These are phyloP conservation scores for Nasonia vitripennis DNA, from an alignment of 1,140 invertebrate genomes.

Conservation along the genomic window DNA sequence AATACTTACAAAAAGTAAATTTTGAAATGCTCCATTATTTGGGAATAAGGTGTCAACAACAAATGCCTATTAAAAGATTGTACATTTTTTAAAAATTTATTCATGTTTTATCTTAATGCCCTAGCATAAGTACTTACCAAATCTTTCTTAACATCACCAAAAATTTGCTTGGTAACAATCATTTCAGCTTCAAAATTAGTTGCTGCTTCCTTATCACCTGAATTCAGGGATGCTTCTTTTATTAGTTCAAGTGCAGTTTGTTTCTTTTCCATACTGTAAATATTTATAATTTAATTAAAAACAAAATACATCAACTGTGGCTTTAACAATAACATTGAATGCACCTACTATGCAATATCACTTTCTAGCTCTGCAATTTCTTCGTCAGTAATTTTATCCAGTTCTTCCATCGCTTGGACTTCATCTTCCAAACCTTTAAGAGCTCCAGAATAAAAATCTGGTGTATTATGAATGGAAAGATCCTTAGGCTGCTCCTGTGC, in stretches of 20 bases:
- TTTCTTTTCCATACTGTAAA: conserved; percentile 62
- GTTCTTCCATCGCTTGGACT: conserved; percentile 36
- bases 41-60: conserved; percentile 62
- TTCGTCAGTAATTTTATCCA: conserved; percentile 41
- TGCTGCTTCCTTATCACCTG: conserved; percentile 44
- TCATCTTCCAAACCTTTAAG: conserved; percentile 59
- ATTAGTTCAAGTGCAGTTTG: conserved; percentile 60
- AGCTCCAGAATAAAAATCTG: conserved; percentile 56
- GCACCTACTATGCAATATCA: conserved; percentile 58
- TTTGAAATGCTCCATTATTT: conserved; percentile 56
- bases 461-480: conserved; percentile 60
- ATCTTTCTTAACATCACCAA: conserved; percentile 60
- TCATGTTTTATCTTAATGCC: conserved; percentile 13
- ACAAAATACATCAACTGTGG: conserved; percentile 15
- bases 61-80: conserved; percentile 51
- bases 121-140: conserved; percentile 58
- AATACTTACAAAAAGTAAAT: conserved; percentile 61
- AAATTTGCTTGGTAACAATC: conserved; percentile 51
- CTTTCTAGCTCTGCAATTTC: conserved; percentile 51
- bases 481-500: conserved; percentile 55
- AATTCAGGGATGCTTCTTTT: conserved; percentile 57
- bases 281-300: conserved; percentile 34
- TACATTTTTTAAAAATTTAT: conserved; percentile 1
- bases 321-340: conserved; percentile 2
- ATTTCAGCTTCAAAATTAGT: conserved; percentile 57